Evolutionary conservation across 2,888 invertebrate species (phyloP), one percentile per base, ranked within the genome.

Genomic region (Cartodere bifasciata): DNA sequence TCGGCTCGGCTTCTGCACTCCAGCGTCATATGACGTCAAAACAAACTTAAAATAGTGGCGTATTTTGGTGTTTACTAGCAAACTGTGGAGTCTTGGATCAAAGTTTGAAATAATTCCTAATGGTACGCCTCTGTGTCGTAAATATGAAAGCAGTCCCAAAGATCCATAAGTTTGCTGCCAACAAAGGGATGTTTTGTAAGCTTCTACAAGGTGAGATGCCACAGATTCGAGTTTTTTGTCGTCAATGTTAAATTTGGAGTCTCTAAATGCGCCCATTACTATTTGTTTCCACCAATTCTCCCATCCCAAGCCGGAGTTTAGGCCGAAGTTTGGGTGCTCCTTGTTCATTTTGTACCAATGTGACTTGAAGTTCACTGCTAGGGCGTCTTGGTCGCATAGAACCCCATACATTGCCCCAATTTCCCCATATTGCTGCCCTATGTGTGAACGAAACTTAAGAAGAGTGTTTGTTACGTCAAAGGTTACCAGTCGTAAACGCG

Each of bases 381-480:
- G 52, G 44, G 69, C 64, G 9, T 71, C 56, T 17, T 68, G 63
- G 36, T 76, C 69, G 29, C 72, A 71, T 23, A 60, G 50, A 16
- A 80, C 65, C 0, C 87, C 88, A 56, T 91, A 91, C 51, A 80
- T 75, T 4, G 65, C 63, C 3, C 79, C 87, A 32, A 81, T 68
- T 38, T 71, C 67, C 0, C 85, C 86, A 56, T 91, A 91, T 51
- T 79, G 75, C 41, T 75, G 66, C 44, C 78, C 81, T n/a, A 79
- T 76, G 28, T 74, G 64, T 7, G 68, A 60, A 28, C 71, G 68
- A 48, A 85, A 80, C 46, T 74, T 70, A 17, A 91, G 57, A 23
- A 91, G 58, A 0, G 91, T 92, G 44, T 85, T 84, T 9, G 86
- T 90, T 31, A 83, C 79, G 59, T 91, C 91, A 55, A 91, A 87